Conservation (phyloP, 2,113 vertebrate species). For the Psilopsiagon aymara region DNA sequence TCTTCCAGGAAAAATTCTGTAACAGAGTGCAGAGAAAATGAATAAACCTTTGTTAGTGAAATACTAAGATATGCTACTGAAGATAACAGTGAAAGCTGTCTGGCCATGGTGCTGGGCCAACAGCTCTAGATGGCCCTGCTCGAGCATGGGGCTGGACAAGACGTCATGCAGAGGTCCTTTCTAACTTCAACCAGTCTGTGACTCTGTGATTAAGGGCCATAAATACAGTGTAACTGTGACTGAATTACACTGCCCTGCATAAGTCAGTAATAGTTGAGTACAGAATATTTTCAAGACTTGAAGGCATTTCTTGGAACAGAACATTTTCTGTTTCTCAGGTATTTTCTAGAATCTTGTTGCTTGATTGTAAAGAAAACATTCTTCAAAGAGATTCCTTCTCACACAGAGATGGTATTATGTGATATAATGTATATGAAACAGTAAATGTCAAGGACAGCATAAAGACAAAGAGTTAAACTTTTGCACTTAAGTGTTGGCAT, state of each 20-base stretch:
- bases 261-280: not conserved
- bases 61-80: not conserved
- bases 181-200: not conserved
- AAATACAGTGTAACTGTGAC: not conserved
- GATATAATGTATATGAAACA: not conserved
- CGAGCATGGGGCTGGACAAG: fast-evolving
- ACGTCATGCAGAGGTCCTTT: not conserved
- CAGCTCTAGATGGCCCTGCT: not conserved
- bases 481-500: not conserved
- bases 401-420: not conserved
- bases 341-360: not conserved
- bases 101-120: not conserved
- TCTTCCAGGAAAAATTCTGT: not conserved
- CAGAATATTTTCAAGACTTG: not conserved
- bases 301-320: not conserved
- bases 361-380: not conserved
- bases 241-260: not conserved
- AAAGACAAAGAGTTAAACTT: constrained; percentile 5
- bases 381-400: not conserved
- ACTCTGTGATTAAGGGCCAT: not conserved
- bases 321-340: not conserved
- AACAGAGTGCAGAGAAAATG: not conserved
- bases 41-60: not conserved
- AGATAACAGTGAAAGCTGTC: not conserved
- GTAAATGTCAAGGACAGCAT: not conserved